Conservation (phyloP, 2,113 vertebrate species). For the Gavialis gangeticus region DNA sequence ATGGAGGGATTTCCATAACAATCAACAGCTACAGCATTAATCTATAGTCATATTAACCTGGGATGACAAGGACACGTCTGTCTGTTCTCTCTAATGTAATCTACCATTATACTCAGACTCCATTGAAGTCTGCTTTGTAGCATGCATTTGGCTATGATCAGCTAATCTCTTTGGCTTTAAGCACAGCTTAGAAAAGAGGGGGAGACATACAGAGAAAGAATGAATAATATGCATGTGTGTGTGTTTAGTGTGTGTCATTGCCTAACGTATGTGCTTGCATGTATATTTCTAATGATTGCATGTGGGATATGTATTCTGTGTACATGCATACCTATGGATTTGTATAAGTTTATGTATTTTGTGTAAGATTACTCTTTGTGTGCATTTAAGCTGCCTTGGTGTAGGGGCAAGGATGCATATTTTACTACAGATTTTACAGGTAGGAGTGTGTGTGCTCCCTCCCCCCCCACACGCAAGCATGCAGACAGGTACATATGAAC, state of each 20-base stretch:
- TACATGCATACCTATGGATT: rapidly evolving
- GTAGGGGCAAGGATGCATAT: neutral
- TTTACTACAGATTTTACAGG: rapidly evolving
- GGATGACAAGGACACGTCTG: conserved; percentile 73
- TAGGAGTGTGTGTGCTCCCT: rapidly evolving
- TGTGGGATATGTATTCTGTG: rapidly evolving
- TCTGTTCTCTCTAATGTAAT: conserved; percentile 58
- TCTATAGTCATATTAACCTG: conserved; percentile 71
- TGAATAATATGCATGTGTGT: conserved; percentile 2
- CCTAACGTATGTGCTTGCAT: neutral
- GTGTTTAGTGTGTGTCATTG: conserved; percentile 10
- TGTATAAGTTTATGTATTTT: rapidly evolving
- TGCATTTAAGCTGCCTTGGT: neutral
- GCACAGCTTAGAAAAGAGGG: neutral
- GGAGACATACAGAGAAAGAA: neutral
- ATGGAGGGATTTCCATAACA: conserved; percentile 73
- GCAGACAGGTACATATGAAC: too few relatives aligned
- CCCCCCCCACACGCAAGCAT: too few relatives aligned
- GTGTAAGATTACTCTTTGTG: rapidly evolving
- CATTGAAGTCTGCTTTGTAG: conserved; percentile 54
- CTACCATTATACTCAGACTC: conserved; percentile 43
- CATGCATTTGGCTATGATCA: conserved; percentile 27
- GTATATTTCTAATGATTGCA: rapidly evolving
- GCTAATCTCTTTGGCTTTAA: conserved; percentile 13
- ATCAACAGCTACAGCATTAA: conserved; percentile 73